Conservation (phyloP, 1,140 invertebrate species). For the Tetranychus urticae region DNA sequence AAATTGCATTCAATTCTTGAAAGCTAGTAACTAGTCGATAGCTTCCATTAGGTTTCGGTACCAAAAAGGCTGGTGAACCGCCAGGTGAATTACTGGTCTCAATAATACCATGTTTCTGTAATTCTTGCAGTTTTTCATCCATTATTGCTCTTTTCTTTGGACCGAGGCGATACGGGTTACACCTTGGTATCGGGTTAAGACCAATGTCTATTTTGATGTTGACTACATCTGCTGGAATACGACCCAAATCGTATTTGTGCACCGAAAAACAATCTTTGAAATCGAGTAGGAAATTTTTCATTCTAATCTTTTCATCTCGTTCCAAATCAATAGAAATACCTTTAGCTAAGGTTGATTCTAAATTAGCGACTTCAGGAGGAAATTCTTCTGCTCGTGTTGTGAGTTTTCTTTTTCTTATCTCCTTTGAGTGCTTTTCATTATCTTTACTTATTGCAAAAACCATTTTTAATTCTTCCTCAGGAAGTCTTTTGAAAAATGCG, state of each 20-base stretch:
- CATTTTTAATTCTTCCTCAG: too few species aligned
- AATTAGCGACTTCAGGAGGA: too few species aligned
- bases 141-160: not conserved
- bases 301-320: not conserved
- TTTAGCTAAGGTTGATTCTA: too few species aligned
- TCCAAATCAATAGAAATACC: not conserved
- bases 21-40: constrained; percentile 27
- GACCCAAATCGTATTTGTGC: not conserved
- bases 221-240: not conserved
- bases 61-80: constrained; percentile 9
- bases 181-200: not conserved
- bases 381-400: too few species aligned
- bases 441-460: too few species aligned
- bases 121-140: not conserved
- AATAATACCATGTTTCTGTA: not conserved
- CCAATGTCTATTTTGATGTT: not conserved
- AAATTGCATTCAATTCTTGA: constrained; percentile 20
- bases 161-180: not conserved
- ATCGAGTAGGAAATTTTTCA: not conserved
- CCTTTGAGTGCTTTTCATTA: too few species aligned
- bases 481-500: too few species aligned
- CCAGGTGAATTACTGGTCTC: not conserved
- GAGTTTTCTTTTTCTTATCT: too few species aligned
- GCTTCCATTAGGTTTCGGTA: constrained; percentile 24
- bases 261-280: not conserved